A percentile compares a stretch with the other conserved stretches of the same genome.
Conservation (phyloP, 1,140 invertebrate genomes). For the Eulimnadia texana region DNA sequence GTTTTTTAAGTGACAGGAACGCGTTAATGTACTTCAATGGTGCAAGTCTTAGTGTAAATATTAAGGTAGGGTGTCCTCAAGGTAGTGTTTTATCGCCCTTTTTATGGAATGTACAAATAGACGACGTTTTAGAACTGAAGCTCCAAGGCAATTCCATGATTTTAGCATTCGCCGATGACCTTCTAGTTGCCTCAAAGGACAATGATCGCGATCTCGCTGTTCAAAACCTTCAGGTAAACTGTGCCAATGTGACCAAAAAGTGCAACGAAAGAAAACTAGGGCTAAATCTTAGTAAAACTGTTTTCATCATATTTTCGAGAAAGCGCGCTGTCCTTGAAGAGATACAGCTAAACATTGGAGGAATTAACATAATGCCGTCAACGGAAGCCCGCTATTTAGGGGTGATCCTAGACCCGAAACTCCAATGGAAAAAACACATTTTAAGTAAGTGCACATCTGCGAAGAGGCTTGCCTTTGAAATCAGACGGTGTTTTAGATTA, state of each 20-base stretch:
- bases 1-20: background rate
- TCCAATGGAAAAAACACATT: background rate
- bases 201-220: background rate
- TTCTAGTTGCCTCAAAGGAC: background rate
- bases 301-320: background rate
- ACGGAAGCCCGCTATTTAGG: background rate
- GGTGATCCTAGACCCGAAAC: background rate
- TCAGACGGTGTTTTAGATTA: background rate
- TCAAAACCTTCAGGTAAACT: background rate
- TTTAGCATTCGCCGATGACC: background rate
- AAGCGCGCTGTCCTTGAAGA: background rate
- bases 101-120: background rate
- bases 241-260: background rate
- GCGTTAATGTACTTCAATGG: background rate
- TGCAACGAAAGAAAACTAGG: background rate
- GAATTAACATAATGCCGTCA: background rate
- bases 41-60: background rate
- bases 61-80: background rate
- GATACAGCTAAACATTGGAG: background rate
- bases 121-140: background rate
- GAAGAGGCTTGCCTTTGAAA: background rate
- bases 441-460: background rate
- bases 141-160: background rate
- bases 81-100: background rate
- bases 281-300: background rate